These are phyloP conservation scores for Arctopsyche grandis DNA, from an alignment of 1,140 invertebrate species.

Conservation along the genomic window DNA sequence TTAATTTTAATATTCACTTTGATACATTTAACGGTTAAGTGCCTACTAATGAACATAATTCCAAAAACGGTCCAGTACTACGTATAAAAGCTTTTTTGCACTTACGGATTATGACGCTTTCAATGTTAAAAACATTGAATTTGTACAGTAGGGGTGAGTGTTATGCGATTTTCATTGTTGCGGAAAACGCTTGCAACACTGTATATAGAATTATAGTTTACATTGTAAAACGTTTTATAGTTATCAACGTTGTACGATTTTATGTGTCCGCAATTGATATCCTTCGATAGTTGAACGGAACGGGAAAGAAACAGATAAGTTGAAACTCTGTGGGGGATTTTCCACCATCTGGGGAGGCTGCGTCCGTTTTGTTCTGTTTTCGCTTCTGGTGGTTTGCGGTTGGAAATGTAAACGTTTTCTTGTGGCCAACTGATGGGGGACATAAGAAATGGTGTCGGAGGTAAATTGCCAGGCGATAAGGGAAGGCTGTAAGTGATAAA, in stretches of 20 bases:
- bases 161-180: too few relatives aligned
- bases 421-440: slow-evolving; percentile 23
- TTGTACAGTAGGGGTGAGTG: too few relatives aligned
- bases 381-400: background rate
- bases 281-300: background rate
- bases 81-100: too few relatives aligned
- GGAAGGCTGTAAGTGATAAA: slow-evolving; percentile 40
- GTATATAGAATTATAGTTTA: too few relatives aligned
- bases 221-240: too few relatives aligned
- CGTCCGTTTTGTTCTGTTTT: background rate
- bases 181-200: too few relatives aligned
- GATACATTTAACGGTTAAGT: too few relatives aligned
- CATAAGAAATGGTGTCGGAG: slow-evolving; percentile 36
- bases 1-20: too few relatives aligned
- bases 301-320: background rate
- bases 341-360: background rate
- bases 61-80: too few relatives aligned
- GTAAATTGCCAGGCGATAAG: slow-evolving; percentile 38
- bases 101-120: too few relatives aligned
- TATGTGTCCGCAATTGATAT: background rate
- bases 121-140: too few relatives aligned
- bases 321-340: background rate
- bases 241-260: background rate
- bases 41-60: too few relatives aligned
- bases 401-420: slow-evolving; percentile 32